These are phyloP conservation scores for Tenodera sinensis DNA, from an alignment of 2,888 invertebrate species.

Conservation along the genomic window DNA sequence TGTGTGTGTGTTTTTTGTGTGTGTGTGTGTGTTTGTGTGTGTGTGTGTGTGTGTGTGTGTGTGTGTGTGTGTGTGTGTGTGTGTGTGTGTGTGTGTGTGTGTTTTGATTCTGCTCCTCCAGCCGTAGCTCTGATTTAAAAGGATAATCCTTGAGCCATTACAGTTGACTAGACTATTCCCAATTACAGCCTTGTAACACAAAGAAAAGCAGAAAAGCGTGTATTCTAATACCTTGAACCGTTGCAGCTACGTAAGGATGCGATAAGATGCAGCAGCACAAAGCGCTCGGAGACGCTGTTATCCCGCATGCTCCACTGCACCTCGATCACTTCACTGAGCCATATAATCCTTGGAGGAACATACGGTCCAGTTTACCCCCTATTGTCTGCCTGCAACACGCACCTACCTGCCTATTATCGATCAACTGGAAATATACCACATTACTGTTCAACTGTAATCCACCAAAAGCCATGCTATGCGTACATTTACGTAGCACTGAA, in stretches of 20 bases:
- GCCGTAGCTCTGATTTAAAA: too few species aligned
- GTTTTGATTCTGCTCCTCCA: too few species aligned
- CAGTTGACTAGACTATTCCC: too few species aligned
- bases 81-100: too few species aligned
- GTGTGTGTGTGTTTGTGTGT: too few species aligned
- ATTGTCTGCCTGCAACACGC: background rate
- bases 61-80: too few species aligned
- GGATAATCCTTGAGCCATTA: too few species aligned
- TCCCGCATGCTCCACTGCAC: background rate
- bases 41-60: too few species aligned
- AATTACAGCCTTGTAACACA: too few species aligned
- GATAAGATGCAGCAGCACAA: background rate
- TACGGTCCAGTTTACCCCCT: background rate
- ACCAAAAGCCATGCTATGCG: too few species aligned
- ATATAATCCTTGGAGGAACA: background rate
- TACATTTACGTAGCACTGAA: too few species aligned
- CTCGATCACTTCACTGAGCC: background rate
- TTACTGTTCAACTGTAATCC: background rate
- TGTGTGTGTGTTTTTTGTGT: too few species aligned
- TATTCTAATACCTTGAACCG: background rate
- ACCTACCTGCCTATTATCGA: background rate
- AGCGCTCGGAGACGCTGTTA: background rate
- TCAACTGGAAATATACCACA: background rate
- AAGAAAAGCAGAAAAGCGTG: background rate
- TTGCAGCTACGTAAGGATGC: background rate